phyloP scores from a whole-genome alignment of 2,113 vertebrate species.

The Oncorhynchus kisutch region DNA sequence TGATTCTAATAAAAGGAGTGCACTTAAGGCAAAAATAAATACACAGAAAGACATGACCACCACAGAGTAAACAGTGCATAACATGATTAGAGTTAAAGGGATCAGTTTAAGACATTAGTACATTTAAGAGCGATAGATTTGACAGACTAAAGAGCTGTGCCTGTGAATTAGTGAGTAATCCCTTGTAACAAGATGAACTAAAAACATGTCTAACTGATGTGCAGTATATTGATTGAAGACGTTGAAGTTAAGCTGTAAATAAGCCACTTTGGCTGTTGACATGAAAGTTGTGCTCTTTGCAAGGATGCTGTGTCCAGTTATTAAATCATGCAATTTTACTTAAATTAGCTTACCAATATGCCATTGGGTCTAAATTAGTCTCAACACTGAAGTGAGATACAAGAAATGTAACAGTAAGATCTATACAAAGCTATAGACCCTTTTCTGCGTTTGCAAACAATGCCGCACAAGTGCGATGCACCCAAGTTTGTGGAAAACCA shows the following conservation, averaged over 20 bases:
- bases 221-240: constrained; percentile 55
- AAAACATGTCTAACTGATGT: constrained; percentile 44
- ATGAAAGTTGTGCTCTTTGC: constrained; percentile 37
- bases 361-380: constrained; percentile 35
- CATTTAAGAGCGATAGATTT: neutral
- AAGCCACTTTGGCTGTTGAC: constrained; percentile 59
- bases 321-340: constrained; percentile 65
- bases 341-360: constrained; percentile 64
- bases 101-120: neutral
- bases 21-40: too few species aligned
- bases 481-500: too few species aligned
- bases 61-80: too few species aligned
- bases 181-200: constrained; percentile 63
- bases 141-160: constrained; percentile 3
- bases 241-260: constrained; percentile 57
- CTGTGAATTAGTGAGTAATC: constrained; percentile 62
- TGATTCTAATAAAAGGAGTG: too few species aligned
- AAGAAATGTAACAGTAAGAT: constrained; percentile 1
- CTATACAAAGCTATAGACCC: neutral
- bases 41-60: too few species aligned
- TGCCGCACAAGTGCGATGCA: too few species aligned
- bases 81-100: neutral
- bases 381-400: constrained; percentile 17
- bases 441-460: too few species aligned
- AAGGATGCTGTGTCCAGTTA: constrained; percentile 52